Conservation (phyloP, 2,113 vertebrate species). For the Marmota flaviventris region DNA sequence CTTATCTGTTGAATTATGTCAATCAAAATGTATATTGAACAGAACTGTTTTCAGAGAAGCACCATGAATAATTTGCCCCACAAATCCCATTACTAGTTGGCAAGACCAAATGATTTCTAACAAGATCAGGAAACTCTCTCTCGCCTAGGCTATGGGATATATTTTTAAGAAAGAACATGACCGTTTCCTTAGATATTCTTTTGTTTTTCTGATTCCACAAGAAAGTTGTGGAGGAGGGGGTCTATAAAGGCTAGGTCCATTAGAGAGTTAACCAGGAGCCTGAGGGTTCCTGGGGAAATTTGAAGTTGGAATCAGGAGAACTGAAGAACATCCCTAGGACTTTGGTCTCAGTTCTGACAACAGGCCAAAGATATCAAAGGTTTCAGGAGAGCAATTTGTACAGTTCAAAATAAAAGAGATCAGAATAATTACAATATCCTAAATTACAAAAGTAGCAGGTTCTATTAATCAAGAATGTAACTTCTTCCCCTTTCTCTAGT, state of each 20-base stretch:
- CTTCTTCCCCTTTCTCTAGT: not conserved
- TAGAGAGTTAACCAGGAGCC: not conserved
- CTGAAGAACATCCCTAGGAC: not conserved
- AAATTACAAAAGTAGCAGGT: not conserved
- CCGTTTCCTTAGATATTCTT: not conserved
- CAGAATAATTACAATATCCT: not conserved
- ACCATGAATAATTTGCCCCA: not conserved
- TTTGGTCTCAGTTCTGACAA: constrained; percentile 16
- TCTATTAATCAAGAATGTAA: constrained; percentile 60
- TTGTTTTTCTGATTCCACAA: constrained; percentile 19
- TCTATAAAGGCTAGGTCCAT: not conserved
- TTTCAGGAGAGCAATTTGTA: constrained; percentile 4
- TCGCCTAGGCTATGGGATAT: not conserved
- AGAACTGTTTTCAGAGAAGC: constrained; percentile 29
- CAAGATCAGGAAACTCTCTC: not conserved
- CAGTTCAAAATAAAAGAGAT: constrained; percentile 15
- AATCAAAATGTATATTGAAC: not conserved
- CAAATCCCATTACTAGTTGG: not conserved
- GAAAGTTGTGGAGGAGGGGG: not conserved
- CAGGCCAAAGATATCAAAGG: not conserved
- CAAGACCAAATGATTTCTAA: constrained; percentile 54
- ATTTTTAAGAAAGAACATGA: not conserved
- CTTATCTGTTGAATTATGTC: constrained; percentile 37
- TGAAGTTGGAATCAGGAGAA: not conserved
- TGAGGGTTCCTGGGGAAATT: not conserved